phyloP scores from a whole-genome alignment of 2,797 vertebrate genomes.

The Iguana delicatissima region DNA sequence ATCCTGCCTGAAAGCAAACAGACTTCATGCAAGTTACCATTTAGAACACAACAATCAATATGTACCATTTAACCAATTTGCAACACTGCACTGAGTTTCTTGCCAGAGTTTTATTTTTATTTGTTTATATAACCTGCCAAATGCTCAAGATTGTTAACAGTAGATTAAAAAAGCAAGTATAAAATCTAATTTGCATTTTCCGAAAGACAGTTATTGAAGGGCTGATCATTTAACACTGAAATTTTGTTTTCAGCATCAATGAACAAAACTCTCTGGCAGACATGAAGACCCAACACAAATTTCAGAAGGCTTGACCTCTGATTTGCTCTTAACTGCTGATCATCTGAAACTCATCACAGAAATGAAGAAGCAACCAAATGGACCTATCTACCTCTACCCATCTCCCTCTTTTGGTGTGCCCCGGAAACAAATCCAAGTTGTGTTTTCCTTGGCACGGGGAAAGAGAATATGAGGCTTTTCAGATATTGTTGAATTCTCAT shows the following conservation, averaged over 20 bases:
- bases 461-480: background rate
- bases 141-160: background rate
- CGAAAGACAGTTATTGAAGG: background rate
- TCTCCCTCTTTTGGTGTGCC: background rate
- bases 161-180: background rate
- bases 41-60: constrained; percentile 55
- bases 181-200: constrained; percentile 19
- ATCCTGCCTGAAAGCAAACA: constrained; percentile 91
- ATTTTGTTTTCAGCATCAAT: background rate
- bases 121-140: background rate
- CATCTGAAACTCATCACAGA: background rate
- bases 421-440: background rate
- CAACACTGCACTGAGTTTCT: constrained; percentile 17
- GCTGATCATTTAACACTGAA: background rate
- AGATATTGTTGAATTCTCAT: background rate
- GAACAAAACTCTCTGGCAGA: background rate
- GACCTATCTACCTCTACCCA: too few species aligned
- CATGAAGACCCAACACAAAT: background rate
- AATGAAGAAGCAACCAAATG: background rate
- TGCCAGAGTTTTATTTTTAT: background rate
- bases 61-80: constrained; percentile 23
- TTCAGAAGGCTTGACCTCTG: background rate
- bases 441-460: background rate
- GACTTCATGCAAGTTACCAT: constrained; percentile 60
- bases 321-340: background rate